Evolutionary conservation across 92 coral and sea anemone genomes (phyloP).

Genomic region (Montipora capitata): DNA sequence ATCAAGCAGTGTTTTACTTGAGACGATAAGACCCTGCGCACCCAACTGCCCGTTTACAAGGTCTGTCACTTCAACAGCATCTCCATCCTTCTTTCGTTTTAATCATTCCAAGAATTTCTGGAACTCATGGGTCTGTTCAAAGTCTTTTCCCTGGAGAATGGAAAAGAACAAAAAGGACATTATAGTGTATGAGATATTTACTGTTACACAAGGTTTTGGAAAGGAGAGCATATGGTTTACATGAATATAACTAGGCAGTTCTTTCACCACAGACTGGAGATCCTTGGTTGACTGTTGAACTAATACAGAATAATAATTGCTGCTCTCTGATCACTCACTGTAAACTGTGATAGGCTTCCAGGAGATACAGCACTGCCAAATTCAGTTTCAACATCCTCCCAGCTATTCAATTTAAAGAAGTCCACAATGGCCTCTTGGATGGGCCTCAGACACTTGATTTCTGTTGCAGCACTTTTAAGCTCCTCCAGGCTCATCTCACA

Average conservation of each 20-base stretch:
- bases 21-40: slow-evolving; percentile 13
- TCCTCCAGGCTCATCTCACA: slow-evolving; percentile 54
- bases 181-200: too few species aligned
- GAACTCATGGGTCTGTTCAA: slow-evolving; percentile 30
- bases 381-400: slow-evolving; percentile 21
- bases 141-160: slow-evolving; percentile 15
- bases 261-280: too few species aligned
- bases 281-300: too few species aligned
- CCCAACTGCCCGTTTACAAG: neutral
- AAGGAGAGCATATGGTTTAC: too few species aligned
- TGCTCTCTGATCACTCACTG: neutral
- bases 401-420: slow-evolving; percentile 31
- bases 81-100: slow-evolving; percentile 4
- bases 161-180: neutral
- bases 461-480: slow-evolving; percentile 37
- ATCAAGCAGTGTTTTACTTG: neutral
- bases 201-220: too few species aligned
- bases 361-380: slow-evolving; percentile 42
- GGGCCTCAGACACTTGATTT: slow-evolving; percentile 29
- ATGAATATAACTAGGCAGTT: too few species aligned
- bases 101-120: slow-evolving; percentile 1
- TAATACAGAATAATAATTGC: too few species aligned
- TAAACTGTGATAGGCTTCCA: slow-evolving; percentile 12
- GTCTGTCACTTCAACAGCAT: neutral
- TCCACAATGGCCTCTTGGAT: slow-evolving; percentile 37